Evolutionary conservation across 2,113 vertebrate species (phyloP), one percentile per base, ranked within the genome.

Genomic region (Oceanites oceanicus): DNA sequence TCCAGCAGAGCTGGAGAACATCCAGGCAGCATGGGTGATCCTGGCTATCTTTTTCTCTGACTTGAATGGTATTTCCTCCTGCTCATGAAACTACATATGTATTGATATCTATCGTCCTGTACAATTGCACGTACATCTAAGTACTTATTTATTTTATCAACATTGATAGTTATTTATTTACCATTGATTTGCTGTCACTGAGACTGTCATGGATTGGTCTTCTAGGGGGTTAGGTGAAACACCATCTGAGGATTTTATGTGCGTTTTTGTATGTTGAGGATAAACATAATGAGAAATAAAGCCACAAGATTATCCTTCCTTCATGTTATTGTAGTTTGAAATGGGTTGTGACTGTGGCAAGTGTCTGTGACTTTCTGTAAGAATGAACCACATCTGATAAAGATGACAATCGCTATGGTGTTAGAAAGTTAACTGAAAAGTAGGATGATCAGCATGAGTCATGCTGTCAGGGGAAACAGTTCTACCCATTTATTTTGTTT

Each of bases 331-430:
- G 55, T 90, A 94, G 81, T 94, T 92, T 92, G 70, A 98, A 97
- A 96, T 86, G 94, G 86, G 81, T 88, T 96, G 58, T 82, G 79
- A 93, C 53, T 95, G 73, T 96, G 94, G 89, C 85, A 96, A 96
- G 63, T 90, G 49, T 74, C 95, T 97, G 94, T 96, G 96, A 96
- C 89, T 97, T 97, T 98, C 96, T 97, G 61, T 96, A 97, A 96
- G 91, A 97, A 96, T 91, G 90, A 96, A 92, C 95, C 90, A 88
- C 70, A 92, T 90, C 92, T 88, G n/a, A 85, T 94, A 93, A 92
- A 96, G 77, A 91, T 92, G 93, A 94, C 70, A 97, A 92, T 95
- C 94, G 88, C 75, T 78, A 61, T 67, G 80, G 89, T 92, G 84
- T 88, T 84, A 62, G 49, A 96, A 98, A 96, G 93, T 95, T 96